These are phyloP conservation scores for Phyllopteryx taeniolatus DNA, from an alignment of 2,113 vertebrate genomes.

Conservation along the genomic window DNA sequence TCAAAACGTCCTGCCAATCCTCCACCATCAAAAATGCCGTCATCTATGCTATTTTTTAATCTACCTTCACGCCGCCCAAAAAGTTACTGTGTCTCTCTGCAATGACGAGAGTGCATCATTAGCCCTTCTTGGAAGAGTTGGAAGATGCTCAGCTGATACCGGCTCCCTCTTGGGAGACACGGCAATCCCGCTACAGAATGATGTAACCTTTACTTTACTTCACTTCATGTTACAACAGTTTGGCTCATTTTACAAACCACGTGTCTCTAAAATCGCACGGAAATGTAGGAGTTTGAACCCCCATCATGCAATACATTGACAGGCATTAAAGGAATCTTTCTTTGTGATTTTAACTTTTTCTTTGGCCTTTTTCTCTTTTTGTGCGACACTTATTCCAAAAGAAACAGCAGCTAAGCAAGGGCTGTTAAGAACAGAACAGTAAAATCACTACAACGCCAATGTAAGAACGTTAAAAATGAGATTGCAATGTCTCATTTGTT, in stretches of 20 bases:
- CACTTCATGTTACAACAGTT: background rate
- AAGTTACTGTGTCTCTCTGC: conserved; percentile 26
- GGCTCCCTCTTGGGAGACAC: conserved; percentile 32
- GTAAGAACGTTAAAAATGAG: too few species aligned
- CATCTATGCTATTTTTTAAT: conserved; percentile 27
- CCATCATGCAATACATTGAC: background rate
- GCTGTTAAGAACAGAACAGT: too few species aligned
- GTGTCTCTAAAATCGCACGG: background rate
- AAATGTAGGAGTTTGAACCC: background rate
- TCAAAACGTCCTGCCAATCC: conserved; percentile 10
- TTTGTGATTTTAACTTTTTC: background rate
- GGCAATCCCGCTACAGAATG: conserved; percentile 44
- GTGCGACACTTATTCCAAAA: too few species aligned
- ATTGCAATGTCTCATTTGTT: too few species aligned
- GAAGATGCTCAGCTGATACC: conserved; percentile 46
- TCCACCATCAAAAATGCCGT: conserved; percentile 28
- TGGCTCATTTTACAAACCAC: background rate
- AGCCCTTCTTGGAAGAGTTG: conserved; percentile 31
- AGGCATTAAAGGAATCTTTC: background rate
- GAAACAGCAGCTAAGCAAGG: too few species aligned
- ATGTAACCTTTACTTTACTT: conserved; percentile 30
- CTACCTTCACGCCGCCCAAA: conserved; percentile 24
- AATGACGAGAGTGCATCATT: conserved; percentile 30
- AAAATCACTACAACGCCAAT: too few species aligned
- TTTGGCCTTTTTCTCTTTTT: background rate